Evolutionary conservation across 1,140 invertebrate species (phyloP), one percentile per base, ranked within the genome.

Genomic region (Cecropterus lyciades): DNA sequence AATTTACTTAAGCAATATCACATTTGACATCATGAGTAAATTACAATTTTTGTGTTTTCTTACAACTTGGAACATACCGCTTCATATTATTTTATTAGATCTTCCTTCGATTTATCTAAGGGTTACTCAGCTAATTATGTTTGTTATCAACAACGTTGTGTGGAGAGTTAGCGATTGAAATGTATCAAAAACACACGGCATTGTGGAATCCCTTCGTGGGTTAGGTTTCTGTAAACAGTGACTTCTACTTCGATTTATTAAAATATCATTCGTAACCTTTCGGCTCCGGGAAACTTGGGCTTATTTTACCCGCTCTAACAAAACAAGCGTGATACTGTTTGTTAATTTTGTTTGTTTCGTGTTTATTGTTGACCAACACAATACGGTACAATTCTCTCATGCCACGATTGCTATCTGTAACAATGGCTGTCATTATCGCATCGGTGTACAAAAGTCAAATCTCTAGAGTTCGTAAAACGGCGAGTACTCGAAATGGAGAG

Each of bases 401-500:
- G n/a, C n/a, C 30, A 1, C 30, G 6, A 10, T 33, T 9, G 3
- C 30, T n/a, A n/a, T n/a, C n/a, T n/a, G n/a, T n/a, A 40, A 43
- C n/a, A 43, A 43, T 43, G 40, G 40, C 13, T 14, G 40, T 13
- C n/a, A 14, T 70, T 66, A 70, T 66, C 68, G 57, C 20, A 33
- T 60, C 56, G 43, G 43, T 62, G 33, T 70, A 66, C 56, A 52
- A 59, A 67, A 53, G 66, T 52, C 65, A 67, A 68, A 74, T 71
- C 63, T 74, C 37, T 55, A 69, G 62, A 65, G 65, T 62, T 46
- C 17, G 24, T 56, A 66, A 65, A 57, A 55, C 62, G 64, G 33
- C 33, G 16, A 14, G 53, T 37, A 11, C 53, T 56, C 53, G 37
- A 51, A n/a, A n/a, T n/a, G n/a, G 49, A 53, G 42, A 65, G 68